Conservation (phyloP, 2,113 vertebrate species). For the Carlito syrichta region DNA sequence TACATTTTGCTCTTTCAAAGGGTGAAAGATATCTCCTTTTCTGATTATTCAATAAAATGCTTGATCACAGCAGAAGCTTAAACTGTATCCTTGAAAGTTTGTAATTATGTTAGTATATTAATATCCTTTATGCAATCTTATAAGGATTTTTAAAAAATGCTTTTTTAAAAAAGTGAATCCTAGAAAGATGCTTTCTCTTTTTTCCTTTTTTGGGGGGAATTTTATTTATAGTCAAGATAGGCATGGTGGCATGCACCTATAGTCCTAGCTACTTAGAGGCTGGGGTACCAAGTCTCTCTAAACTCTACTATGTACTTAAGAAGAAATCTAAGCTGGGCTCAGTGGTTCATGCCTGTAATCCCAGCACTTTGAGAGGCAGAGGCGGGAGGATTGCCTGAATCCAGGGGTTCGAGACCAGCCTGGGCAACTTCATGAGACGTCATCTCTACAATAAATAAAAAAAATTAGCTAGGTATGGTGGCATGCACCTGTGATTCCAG, state of each 20-base stretch:
- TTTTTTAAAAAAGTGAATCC: not conserved
- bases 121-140: not conserved
- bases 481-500: too few species aligned
- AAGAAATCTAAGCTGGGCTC: too few species aligned
- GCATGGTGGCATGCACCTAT: too few species aligned
- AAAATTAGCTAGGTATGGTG: too few species aligned
- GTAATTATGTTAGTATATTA: not conserved
- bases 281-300: not conserved
- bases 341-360: too few species aligned
- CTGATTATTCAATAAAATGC: conserved; percentile 1
- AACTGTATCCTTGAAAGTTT: not conserved
- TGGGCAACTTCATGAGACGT: too few species aligned
- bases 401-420: too few species aligned
- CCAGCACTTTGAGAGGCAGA: too few species aligned
- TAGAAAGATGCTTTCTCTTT: not conserved
- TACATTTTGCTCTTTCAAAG: not conserved
- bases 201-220: not conserved
- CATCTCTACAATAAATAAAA: too few species aligned
- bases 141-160: not conserved
- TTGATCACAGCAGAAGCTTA: not conserved
- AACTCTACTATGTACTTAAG: not conserved
- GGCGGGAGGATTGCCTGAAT: too few species aligned
- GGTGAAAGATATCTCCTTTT: not conserved
- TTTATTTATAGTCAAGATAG: not conserved
- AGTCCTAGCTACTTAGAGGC: too few species aligned